Percentiles rank a stretch among this genome's conserved stretches.
These are phyloP conservation scores for Neoniphon sammara DNA, from an alignment of 2,797 vertebrate genomes.

Conservation along the genomic window DNA sequence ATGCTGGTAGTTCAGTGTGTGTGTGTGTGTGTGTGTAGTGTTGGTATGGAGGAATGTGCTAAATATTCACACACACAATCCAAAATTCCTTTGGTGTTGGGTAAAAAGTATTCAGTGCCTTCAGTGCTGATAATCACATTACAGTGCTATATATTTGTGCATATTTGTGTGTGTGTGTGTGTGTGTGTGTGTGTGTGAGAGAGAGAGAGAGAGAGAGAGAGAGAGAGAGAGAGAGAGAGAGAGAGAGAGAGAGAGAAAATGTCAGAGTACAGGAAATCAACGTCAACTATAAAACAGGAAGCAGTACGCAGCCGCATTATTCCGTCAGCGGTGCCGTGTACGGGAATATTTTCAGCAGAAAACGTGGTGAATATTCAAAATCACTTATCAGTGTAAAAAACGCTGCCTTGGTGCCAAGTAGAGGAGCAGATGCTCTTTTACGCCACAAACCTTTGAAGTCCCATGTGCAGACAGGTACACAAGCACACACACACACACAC, in stretches of 20 bases:
- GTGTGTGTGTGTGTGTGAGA: not conserved
- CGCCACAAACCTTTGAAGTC: conserved; percentile 60
- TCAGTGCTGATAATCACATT: too few species aligned
- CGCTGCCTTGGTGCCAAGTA: conserved; percentile 46
- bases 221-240: too few species aligned
- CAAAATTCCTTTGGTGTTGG: too few species aligned
- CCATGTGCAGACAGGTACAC: not conserved
- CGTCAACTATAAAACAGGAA: conserved; percentile 38
- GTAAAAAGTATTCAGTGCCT: too few species aligned
- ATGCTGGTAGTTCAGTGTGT: not conserved
- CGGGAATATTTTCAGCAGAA: conserved; percentile 26
- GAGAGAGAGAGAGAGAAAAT: too few species aligned
- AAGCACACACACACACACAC: conserved; percentile 8
- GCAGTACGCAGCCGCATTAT: conserved; percentile 35
- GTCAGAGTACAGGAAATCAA: not conserved
- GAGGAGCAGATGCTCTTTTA: conserved; percentile 62
- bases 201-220: too few species aligned
- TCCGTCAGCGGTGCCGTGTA: not conserved
- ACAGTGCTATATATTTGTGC: too few species aligned
- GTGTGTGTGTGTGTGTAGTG: not conserved
- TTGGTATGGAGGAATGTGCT: too few species aligned
- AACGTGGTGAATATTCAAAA: conserved; percentile 44
- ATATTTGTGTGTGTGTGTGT: not conserved
- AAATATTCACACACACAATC: too few species aligned
- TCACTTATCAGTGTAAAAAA: conserved; percentile 30